phyloP scores from a whole-genome alignment of 1,140 invertebrate genomes.

The Drosophila repleta region DNA sequence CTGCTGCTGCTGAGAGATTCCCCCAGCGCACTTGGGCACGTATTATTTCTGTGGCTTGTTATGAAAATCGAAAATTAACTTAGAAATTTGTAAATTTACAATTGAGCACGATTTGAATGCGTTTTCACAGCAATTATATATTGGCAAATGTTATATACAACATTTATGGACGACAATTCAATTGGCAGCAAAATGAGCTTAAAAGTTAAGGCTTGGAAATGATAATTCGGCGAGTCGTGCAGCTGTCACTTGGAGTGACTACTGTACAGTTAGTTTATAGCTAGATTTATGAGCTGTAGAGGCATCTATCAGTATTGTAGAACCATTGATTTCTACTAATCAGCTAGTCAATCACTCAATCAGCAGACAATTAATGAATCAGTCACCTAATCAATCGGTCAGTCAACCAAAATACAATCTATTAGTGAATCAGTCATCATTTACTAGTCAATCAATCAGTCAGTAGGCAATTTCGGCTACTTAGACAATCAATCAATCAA shows the following conservation, averaged over 20 bases:
- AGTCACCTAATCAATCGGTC: background rate
- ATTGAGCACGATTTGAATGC: conserved; percentile 23
- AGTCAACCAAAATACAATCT: background rate
- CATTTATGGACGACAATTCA: background rate
- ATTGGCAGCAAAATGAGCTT: background rate
- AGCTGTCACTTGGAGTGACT: no score
- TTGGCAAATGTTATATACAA: background rate
- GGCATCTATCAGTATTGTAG: no score
- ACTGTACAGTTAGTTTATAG: no score
- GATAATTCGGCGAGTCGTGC: background rate
- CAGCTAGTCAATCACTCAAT: no score
- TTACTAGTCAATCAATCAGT: background rate
- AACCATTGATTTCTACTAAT: no score
- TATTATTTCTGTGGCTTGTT: conserved; percentile 5
- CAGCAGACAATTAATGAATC: no score
- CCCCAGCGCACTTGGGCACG: conserved; percentile 10
- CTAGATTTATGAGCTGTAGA: no score
- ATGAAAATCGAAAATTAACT: background rate
- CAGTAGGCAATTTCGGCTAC: background rate
- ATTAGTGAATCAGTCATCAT: background rate
- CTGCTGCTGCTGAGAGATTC: conserved; percentile 3
- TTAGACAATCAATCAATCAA: background rate
- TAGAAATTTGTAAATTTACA: conserved; percentile 4
- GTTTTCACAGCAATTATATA: conserved; percentile 5
- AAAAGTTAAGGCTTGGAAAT: no score